Percentiles rank a stretch among this genome's conserved stretches.
These are phyloP conservation scores for Gambelia wislizenii DNA, from an alignment of 2,797 vertebrate genomes.

Conservation along the genomic window DNA sequence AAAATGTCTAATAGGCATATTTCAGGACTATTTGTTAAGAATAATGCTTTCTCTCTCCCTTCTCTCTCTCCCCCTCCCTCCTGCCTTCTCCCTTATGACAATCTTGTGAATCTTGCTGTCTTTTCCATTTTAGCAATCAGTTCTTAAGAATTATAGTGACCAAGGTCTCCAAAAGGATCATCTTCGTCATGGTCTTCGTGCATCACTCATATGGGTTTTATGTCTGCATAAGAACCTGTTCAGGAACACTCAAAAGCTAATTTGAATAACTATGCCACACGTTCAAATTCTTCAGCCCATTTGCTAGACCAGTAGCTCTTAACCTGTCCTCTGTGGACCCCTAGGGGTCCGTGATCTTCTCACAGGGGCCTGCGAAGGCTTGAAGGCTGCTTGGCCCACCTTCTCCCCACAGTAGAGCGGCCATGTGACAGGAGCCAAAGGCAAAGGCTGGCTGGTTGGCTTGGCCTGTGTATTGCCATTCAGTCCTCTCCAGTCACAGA, in stretches of 20 bases:
- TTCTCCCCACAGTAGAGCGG: no score
- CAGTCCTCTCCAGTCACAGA: no score
- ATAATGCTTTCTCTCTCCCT: not conserved
- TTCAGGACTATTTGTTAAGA: not conserved
- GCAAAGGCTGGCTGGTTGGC: no score
- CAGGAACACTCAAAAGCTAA: not conserved
- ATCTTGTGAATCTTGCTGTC: not conserved
- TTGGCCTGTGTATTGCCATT: no score
- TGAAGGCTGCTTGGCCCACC: no score
- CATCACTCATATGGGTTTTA: not conserved
- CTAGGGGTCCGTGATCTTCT: no score
- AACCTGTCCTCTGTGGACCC: no score
- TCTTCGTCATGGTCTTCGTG: not conserved
- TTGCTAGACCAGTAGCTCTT: no score
- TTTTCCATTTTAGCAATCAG: not conserved
- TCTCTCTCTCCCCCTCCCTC: no score
- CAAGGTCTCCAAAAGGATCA: not conserved
- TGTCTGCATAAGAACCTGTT: not conserved
- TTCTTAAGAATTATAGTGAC: not conserved
- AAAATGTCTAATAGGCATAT: slow-evolving; percentile 35
- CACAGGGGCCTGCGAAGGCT: no score
- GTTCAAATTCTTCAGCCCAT: not conserved
- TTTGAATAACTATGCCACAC: not conserved
- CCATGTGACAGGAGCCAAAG: no score
- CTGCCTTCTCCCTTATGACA: no score